Percentiles rank a stretch among this genome's conserved stretches.
These are phyloP conservation scores for Cremastinae sp. DNA, from an alignment of 2,888 invertebrate genomes.

Conservation along the genomic window DNA sequence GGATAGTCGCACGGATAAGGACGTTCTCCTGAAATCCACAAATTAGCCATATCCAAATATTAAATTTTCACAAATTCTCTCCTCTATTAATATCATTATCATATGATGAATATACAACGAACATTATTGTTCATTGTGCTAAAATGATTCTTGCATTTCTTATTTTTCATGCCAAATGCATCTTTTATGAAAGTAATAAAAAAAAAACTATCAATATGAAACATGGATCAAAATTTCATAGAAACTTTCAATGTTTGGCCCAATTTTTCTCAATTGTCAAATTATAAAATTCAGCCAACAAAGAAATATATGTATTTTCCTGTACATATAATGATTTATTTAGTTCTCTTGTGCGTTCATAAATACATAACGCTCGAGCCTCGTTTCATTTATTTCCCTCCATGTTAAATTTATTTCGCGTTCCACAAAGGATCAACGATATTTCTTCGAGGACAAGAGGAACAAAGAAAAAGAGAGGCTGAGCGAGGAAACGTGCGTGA, in stretches of 20 bases:
- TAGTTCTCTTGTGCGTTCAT: no score
- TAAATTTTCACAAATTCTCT: not conserved
- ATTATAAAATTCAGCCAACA: not conserved
- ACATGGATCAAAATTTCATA: no score
- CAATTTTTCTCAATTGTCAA: no score
- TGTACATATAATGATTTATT: not conserved
- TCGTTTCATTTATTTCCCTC: no score
- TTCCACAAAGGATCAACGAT: not conserved
- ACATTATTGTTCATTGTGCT: conserved; percentile 24
- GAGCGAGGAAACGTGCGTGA: not conserved
- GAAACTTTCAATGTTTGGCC: no score
- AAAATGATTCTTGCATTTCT: not conserved
- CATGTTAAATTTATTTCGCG: no score
- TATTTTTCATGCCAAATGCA: not conserved
- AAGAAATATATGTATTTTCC: not conserved
- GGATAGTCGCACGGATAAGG: conserved; percentile 89
- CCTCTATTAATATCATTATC: not conserved
- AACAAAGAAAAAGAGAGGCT: not conserved
- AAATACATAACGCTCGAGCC: no score
- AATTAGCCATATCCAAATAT: not conserved
- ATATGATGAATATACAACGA: not conserved
- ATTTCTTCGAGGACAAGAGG: not conserved
- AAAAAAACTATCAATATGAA: not conserved
- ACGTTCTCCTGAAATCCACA: conserved; percentile 83
- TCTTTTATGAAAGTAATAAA: no score